Conservation (phyloP, 2,888 invertebrate genomes). For the Malthinus seriepunctatus region DNA sequence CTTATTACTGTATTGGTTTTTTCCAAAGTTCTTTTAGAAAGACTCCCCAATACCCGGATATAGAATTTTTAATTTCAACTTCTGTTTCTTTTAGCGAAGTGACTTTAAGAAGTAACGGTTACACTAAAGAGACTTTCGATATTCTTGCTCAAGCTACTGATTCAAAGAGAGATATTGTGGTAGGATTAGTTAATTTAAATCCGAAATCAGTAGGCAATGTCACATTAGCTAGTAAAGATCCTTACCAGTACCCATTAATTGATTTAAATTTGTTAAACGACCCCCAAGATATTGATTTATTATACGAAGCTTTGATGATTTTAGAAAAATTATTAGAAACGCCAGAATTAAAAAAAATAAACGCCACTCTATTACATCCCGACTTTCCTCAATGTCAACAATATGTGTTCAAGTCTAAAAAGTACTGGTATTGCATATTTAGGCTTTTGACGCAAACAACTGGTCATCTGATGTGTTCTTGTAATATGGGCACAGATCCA, state of each 20-base stretch:
- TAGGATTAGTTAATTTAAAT: background rate
- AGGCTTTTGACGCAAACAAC: too few species aligned
- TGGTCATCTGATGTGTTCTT: too few species aligned
- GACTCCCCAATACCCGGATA: constrained; percentile 36
- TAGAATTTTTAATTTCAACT: constrained; percentile 31
- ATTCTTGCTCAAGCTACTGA: too few species aligned
- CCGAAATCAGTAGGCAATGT: background rate
- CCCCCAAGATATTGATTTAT: constrained; percentile 63
- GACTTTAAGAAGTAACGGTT: too few species aligned
- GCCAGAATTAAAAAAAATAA: constrained; percentile 60
- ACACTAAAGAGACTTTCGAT: too few species aligned
- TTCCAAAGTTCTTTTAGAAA: constrained; percentile 31
- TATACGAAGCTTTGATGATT: constrained; percentile 65
- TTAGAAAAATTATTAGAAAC: constrained; percentile 64
- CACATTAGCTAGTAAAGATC: background rate
- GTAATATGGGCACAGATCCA: too few species aligned
- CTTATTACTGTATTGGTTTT: constrained; percentile 35
- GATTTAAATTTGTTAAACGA: constrained; percentile 70
- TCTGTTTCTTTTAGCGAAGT: too few species aligned
- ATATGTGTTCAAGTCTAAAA: constrained; percentile 46
- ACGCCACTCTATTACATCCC: constrained; percentile 60
- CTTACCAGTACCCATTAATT: constrained; percentile 62
- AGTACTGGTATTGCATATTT: too few species aligned
- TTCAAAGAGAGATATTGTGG: too few species aligned
- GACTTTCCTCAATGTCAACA: constrained; percentile 62